Evolutionary conservation across 1,140 invertebrate species (phyloP).

Genomic region (Bombus pascuorum): DNA sequence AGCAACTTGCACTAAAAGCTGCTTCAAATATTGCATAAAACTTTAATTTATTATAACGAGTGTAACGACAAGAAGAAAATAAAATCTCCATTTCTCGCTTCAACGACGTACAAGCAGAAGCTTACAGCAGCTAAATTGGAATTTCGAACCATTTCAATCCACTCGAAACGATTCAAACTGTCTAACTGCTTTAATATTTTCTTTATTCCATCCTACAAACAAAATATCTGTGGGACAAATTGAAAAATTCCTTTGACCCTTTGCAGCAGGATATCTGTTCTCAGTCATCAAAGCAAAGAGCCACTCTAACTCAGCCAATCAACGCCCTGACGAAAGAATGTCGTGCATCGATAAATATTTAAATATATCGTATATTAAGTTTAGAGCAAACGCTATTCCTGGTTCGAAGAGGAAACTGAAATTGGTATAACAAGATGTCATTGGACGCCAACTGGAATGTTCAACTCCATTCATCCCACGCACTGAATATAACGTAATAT

Average conservation of each 20-base stretch:
- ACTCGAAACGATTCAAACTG: too few species aligned
- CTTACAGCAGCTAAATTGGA: neutral
- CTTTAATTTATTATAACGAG: neutral
- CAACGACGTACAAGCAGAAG: neutral
- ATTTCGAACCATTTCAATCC: neutral
- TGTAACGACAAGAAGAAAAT: too few species aligned
- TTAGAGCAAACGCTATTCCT: neutral
- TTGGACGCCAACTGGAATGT: neutral
- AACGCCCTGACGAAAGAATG: neutral
- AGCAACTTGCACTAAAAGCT: too few species aligned
- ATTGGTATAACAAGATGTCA: neutral
- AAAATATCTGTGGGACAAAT: neutral
- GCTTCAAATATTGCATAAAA: neutral
- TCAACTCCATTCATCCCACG: neutral
- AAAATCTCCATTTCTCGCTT: neutral
- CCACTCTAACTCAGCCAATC: neutral
- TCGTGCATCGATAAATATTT: neutral
- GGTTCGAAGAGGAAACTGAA: neutral
- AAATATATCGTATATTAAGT: neutral
- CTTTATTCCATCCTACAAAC: neutral
- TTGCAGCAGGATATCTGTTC: fast-evolving
- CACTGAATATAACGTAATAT: too few species aligned
- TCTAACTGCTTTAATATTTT: neutral
- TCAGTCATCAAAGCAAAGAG: neutral
- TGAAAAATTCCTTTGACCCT: neutral